These are phyloP conservation scores for Thumatha senex DNA, from an alignment of 2,888 invertebrate genomes.

Conservation along the genomic window DNA sequence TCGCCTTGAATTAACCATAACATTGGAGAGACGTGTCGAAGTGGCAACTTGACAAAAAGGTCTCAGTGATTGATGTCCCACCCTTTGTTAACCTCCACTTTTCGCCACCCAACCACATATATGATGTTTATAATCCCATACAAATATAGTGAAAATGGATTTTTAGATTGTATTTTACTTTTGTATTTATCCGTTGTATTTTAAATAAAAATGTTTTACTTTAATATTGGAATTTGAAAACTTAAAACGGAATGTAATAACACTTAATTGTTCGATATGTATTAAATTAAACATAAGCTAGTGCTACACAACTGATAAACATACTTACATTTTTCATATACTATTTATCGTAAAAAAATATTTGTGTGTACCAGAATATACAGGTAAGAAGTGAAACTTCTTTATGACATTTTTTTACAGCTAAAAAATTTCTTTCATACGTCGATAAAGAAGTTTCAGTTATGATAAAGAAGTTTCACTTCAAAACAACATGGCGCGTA, in stretches of 20 bases:
- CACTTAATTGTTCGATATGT: not conserved
- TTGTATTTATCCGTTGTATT: constrained; percentile 1
- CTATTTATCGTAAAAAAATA: too few species aligned
- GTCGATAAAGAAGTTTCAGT: too few species aligned
- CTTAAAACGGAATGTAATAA: not conserved
- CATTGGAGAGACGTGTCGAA: constrained; percentile 55
- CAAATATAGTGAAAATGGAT: constrained; percentile 21
- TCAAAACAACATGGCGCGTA: too few species aligned
- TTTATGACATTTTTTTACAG: too few species aligned
- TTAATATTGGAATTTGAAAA: not conserved
- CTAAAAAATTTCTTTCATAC: too few species aligned
- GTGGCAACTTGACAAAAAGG: constrained; percentile 63
- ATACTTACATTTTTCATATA: too few species aligned
- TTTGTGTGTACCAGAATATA: not conserved
- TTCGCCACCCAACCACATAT: constrained; percentile 4
- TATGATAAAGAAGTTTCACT: too few species aligned
- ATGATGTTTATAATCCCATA: constrained; percentile 14
- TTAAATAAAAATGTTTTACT: constrained; percentile 4
- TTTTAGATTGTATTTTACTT: constrained; percentile 11
- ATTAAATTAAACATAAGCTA: too few species aligned
- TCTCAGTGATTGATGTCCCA: constrained; percentile 57
- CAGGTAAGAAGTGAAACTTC: too few species aligned
- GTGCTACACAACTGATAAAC: too few species aligned
- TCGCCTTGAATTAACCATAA: constrained; percentile 53
- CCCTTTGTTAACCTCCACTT: constrained; percentile 12